Base-by-base conservation (phyloP, 2,888 invertebrate species). In the Ditula angustiorana region DNA sequence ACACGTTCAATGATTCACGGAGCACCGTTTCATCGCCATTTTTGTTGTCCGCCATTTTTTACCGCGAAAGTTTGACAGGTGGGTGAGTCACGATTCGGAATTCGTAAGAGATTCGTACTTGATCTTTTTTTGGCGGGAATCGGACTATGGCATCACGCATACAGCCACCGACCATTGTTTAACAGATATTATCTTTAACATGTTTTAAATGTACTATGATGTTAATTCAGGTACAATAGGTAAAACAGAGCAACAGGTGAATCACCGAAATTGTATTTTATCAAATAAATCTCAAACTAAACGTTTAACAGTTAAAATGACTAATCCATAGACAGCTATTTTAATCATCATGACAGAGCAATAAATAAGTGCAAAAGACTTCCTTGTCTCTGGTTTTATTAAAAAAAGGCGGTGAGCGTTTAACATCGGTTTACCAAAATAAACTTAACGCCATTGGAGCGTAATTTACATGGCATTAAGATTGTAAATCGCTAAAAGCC, bases 41-140 rank as follows among this genome's bases (percentile, higher is more conserved):
- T 65, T 35, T 21, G 53, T 59, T 53, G 55, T 37, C 24, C 69
- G 74, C 76, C 76, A 76, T 82, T 82, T 79, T 68, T 76, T 72
- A 71, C 75, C 85, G 85, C 85, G 86, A 87, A 88, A 86, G 85
- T 86, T 87, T 86, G 84, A 85, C 86, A 86, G 83, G 81, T 88
- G 88, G 83, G 81, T 88, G 88, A 87, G 62, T 87, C 87, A 88
- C 79, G 58, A 50, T 76, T 75, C 76, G 76, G 75, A 76, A 77
- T 75, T 67, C 61, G 58, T 55, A 59, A 75, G 76, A 74, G 76
- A 77, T 75, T 67, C 61, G 58, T 55, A 59, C 61, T 62, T 65
- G 67, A 58, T 67, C 68, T 67, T 68, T 68, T 65, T 63, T 66
- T 49, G 26, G 21, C 61, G 21, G 44, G 28, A 49, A 49, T n/a